A percentile compares a stretch with the other conserved stretches of the same genome.
These are phyloP conservation scores for Aplodontia rufa DNA, from an alignment of 2,113 vertebrate species.

Conservation along the genomic window DNA sequence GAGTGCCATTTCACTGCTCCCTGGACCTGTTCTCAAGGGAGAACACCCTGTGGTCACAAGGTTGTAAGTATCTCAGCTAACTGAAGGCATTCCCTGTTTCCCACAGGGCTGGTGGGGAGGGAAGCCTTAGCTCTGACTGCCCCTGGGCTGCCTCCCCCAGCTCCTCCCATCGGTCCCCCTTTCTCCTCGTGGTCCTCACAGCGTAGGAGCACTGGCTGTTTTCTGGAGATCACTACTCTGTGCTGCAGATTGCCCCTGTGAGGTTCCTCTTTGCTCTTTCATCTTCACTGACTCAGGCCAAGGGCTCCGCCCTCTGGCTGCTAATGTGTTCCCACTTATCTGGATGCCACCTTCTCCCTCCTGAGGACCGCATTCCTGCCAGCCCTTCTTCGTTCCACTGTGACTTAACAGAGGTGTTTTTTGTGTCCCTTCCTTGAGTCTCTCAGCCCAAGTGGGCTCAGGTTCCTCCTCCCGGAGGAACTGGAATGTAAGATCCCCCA, in stretches of 20 bases:
- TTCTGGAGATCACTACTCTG: constrained; percentile 13
- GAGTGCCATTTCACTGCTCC: neutral
- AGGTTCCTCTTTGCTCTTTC: neutral
- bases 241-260: neutral
- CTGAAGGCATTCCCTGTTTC: neutral
- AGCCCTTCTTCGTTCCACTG: neutral
- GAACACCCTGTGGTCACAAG: neutral
- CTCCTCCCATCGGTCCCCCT: neutral
- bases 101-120: neutral
- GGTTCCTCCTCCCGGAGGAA: neutral
- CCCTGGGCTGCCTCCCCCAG: neutral
- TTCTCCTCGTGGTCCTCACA: neutral
- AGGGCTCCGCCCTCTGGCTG: neutral
- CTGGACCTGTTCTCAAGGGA: neutral
- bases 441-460: neutral
- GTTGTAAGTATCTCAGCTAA: neutral
- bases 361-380: neutral
- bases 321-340: neutral
- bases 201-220: neutral
- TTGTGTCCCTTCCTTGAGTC: neutral
- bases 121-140: neutral
- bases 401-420: neutral
- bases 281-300: neutral
- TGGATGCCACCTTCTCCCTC: neutral
- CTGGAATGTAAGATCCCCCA: too few species aligned